Evolutionary conservation across 2,888 invertebrate genomes (phyloP), one percentile per base, ranked within the genome.

Genomic region (Aethes cnicana): DNA sequence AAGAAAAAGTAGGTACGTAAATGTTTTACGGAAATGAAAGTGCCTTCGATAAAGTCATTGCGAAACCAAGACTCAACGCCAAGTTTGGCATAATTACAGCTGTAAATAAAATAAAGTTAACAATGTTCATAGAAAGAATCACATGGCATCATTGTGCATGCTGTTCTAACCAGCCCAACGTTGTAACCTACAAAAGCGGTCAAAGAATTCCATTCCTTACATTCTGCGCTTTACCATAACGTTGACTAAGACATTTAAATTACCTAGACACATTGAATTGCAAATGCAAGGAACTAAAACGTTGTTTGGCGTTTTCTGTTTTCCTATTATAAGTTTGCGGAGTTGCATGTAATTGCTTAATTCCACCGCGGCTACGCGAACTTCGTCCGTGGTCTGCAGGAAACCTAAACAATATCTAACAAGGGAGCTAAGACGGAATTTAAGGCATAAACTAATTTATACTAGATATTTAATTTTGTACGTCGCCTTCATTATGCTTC

Each of bases 301-400:
- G 71, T 69, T 74, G 81, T 78, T 82, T 76, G 76, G 72, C 65
- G 71, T 81, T 81, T 79, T 77, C 75, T 77, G 74, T 75, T 77
- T 78, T 72, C 69, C 72, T 66, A 66, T 62, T 65, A 52, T 46
- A 81, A 83, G 77, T 81, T 83, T 65, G 68, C 71, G 68, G 68
- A 76, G 72, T 81, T 81, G 78, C 80, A 80, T 83, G 77, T 82
- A 81, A 84, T 83, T 84, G 80, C 79, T 81, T 81, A 81, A 83
- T 81, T 75, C 71, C 70, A 75, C 63, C 69, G 75, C 73, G 67
- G 72, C 64, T 58, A 68, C 67, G 71, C 66, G 67, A 81, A 81
- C 64, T 83, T 80, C 47, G 57, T 58, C 62, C 54, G 58, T 55
- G 42, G 44, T 32, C 43, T 32, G 32, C 35, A 39, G 52, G 37